Base-by-base conservation (phyloP, 2,797 vertebrate species). In the Sebastes variabilis region DNA sequence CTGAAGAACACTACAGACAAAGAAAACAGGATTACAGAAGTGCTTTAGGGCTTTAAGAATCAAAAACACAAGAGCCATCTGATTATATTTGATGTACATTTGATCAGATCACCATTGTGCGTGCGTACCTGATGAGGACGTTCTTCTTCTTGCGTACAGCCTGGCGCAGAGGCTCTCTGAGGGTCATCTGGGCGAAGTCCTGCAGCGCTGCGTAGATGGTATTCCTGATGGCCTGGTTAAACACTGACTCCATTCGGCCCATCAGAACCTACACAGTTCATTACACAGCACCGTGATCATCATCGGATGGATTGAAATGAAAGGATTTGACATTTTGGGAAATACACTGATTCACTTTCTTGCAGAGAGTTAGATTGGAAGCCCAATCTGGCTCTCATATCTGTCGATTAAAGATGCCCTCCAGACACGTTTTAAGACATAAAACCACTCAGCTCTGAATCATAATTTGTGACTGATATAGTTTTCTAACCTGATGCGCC, bases 141-240 rank as follows among this genome's bases (percentile, higher is more conserved):
- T 99, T 99, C 94, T 99, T 99, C 95, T 99, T 99, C 95, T 99
- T 99, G 88, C 98, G 96, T 14, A 99, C 98, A 0, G 99, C 98
- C 95, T 99, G 99, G n/a, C 99, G 94, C 68, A 99, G 95, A 0
- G 99, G 99, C 91, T 99, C 99, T 13, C 99, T 91, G 62, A 99
- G 96, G 0, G 97, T 98, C 92, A 99, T 96, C 94, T 99, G 99
- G 74, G 99, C 97, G 42, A 99, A 99, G 93, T 99, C 99, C 93
- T 99, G 99, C 93, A 99, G 95, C 3, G 99, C 99, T 0, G 99
- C 97, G 0, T 99, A 99, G 94, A 99, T 99, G 38, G 98, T 99
- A 81, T 99, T 99, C 82, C 99, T 96, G 92, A 99, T 98, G 89
- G 99, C 99, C 89, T 99, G 99, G 95, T 99, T 99, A 87, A 99